Base-by-base conservation (phyloP, 2,113 vertebrate species). In the Aphyosemion australe region DNA sequence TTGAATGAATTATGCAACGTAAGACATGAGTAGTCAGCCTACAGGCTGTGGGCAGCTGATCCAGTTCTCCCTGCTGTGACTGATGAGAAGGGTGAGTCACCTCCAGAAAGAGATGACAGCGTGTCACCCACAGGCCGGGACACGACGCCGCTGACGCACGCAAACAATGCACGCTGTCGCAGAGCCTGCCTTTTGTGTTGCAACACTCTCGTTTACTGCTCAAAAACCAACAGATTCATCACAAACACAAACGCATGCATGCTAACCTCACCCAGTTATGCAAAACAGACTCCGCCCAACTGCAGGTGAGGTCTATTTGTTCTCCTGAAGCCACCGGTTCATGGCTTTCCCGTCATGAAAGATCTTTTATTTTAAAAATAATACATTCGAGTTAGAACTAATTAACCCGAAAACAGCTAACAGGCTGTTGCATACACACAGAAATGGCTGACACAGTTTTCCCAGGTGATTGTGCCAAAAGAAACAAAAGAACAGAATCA, bases 61-160 rank as follows among this genome's bases (percentile, higher is more conserved):
- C 72, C 68, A 62, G 43, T 76, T 85, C 66, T 79, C 63, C 50
- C 55, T 64, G 67, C 71, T 56, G 61, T 4, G 3, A 74, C 59
- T 47, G 61, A 59, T 60, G 57, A 13, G 59, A 72, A 50, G 62
- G 54, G 52, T 87, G 89, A 90, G 74, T 91, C 87, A 92, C 84
- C 65, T 61, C 53, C 19, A 69, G 20, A 60, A 69, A 58, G 42
- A 72, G 62, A 37, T 31, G 75, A 80, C 76, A 78, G 61, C 48
- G 54, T 72, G 73, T 84, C 83, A 88, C 74, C 74, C 57, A 11
- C 78, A 79, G 65, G 71, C 61, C 50, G 56, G 20, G 43, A 81
- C 52, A 59, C 56, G 67, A 55, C 32, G 47, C 55, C 54, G 39
- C 8, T 78, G 72, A 83, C 43, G 61, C 34, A 79, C 16, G 14